phyloP scores from a whole-genome alignment of 2,797 vertebrate genomes.

The Alfaro cultratus region DNA sequence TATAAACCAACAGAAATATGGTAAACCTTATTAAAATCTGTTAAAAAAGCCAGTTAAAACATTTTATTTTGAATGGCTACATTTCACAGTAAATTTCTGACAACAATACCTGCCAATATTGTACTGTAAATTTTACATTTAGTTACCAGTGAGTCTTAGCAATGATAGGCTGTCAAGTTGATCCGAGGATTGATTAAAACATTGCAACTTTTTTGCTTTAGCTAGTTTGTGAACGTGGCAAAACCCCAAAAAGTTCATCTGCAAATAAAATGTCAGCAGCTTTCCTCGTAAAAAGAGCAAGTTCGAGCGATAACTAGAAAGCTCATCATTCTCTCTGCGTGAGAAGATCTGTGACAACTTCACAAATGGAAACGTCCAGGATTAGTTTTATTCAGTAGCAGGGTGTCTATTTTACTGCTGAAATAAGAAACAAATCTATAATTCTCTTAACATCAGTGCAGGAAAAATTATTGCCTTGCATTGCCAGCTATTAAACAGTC shows the following conservation, averaged over 20 bases:
- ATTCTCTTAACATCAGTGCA: slow-evolving; percentile 45
- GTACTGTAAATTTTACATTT: background rate
- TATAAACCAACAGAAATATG: background rate
- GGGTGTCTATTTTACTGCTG: slow-evolving; percentile 48
- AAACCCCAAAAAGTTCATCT: background rate
- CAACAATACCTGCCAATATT: background rate
- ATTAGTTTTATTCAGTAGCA: slow-evolving; percentile 51
- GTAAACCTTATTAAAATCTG: background rate
- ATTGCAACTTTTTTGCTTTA: background rate
- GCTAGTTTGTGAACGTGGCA: background rate
- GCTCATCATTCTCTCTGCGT: slow-evolving; percentile 46
- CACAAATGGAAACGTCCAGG: slow-evolving; percentile 26
- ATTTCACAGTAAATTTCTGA: background rate
- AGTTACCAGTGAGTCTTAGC: slow-evolving; percentile 1
- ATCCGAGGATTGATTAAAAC: slow-evolving; percentile 7
- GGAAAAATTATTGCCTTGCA: slow-evolving; percentile 53
- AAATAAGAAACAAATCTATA: slow-evolving; percentile 44
- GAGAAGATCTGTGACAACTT: slow-evolving; percentile 38
- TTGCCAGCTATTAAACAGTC: slow-evolving; percentile 55
- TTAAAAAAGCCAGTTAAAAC: background rate
- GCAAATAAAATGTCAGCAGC: background rate
- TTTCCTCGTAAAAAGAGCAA: slow-evolving; percentile 17
- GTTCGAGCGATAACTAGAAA: slow-evolving; percentile 9
- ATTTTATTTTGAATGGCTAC: background rate
- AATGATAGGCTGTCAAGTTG: background rate